Conservation (phyloP, 2,113 vertebrate genomes). For the Casuarius casuarius region DNA sequence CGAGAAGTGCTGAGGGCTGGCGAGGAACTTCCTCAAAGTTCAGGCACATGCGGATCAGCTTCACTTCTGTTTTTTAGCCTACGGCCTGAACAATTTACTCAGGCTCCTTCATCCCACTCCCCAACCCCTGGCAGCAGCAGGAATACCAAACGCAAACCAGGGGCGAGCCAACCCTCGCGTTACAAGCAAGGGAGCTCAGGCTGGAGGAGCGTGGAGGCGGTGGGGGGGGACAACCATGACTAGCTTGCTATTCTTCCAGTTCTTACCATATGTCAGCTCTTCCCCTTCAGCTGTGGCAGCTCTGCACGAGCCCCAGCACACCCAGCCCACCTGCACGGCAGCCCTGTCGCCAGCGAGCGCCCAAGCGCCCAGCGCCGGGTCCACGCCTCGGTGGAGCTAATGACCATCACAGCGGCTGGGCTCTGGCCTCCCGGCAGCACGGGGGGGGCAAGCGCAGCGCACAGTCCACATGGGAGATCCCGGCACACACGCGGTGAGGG, state of each 20-base stretch:
- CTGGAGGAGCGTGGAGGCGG: neutral
- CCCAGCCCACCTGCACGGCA: neutral
- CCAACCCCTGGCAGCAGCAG: neutral
- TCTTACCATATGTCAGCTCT: neutral
- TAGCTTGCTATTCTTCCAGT: neutral
- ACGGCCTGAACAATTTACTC: neutral
- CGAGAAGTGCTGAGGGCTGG: too few species aligned
- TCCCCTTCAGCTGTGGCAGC: accelerated
- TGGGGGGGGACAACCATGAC: accelerated
- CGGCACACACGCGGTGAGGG: too few species aligned
- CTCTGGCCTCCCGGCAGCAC: accelerated
- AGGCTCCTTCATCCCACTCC: neutral
- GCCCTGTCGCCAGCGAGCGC: neutral
- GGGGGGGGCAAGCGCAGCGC: too few species aligned
- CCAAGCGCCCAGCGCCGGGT: neutral
- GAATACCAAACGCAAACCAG: neutral
- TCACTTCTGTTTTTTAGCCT: neutral
- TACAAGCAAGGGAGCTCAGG: neutral
- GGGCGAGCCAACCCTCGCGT: neutral
- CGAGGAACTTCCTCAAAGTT: neutral
- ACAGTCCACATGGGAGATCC: too few species aligned
- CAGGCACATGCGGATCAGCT: neutral
- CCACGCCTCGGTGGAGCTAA: too few species aligned
- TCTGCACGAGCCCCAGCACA: accelerated
- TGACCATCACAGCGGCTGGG: accelerated